Evolutionary conservation across 2,113 vertebrate genomes (phyloP).

Genomic region (Lates calcarifer): DNA sequence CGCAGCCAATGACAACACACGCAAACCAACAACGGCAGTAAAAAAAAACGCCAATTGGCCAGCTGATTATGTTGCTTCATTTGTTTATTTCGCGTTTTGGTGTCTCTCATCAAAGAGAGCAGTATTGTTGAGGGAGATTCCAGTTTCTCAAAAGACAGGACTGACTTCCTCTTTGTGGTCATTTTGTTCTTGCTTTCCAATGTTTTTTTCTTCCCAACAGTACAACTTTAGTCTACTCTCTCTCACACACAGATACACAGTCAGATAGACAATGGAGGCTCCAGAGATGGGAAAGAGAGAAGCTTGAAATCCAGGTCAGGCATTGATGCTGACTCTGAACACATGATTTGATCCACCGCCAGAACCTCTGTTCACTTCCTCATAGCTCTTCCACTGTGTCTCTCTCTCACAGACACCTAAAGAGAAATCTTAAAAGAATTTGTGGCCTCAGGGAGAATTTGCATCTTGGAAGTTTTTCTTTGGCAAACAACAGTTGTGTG

Average conservation of each 20-base stretch:
- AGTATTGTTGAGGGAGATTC: no score
- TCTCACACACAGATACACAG: slow-evolving; percentile 17
- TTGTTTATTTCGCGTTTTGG: not conserved
- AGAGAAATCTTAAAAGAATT: not conserved
- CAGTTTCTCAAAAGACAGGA: not conserved
- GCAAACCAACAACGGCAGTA: no score
- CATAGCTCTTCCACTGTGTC: not conserved
- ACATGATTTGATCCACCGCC: slow-evolving; percentile 56
- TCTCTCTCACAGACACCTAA: not conserved
- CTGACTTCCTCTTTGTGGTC: not conserved
- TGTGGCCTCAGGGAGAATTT: not conserved
- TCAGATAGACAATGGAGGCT: slow-evolving; percentile 34
- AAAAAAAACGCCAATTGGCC: no score
- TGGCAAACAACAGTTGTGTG: not conserved
- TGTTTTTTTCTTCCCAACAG: not conserved
- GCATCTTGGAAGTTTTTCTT: not conserved
- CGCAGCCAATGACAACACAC: no score
- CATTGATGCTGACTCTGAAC: slow-evolving; percentile 49
- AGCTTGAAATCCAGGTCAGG: slow-evolving; percentile 61
- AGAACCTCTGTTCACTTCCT: slow-evolving; percentile 22
- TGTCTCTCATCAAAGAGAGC: not conserved
- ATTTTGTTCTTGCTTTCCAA: slow-evolving; percentile 4
- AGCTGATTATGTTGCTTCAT: no score
- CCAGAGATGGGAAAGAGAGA: slow-evolving; percentile 41
- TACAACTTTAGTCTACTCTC: not conserved